Base-by-base conservation (phyloP, 2,888 invertebrate species). In the Coleophora deauratella region DNA sequence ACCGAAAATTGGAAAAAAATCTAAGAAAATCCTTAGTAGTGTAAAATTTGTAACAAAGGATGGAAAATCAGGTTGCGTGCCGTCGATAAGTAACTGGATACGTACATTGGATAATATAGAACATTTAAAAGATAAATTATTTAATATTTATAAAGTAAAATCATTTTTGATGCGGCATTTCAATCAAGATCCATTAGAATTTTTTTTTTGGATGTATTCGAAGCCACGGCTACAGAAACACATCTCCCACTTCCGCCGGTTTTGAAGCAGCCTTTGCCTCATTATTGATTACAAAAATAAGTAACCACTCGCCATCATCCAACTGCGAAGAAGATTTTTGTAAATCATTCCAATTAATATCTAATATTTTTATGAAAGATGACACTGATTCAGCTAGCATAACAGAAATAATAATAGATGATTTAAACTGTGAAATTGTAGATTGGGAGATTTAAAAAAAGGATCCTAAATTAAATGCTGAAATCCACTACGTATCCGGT, bases 81-180 rank as follows among this genome's bases (percentile, higher is more conserved):
- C 44, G 3, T 32, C 38, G 10, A 13, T 36, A 38, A 41, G 9
- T n/a, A 21, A 44, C 15, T 38, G 44, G 41, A 2, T 44, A 7
- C 33, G 21, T 9, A 44, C 44, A 2, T 27, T 41, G 2, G 28
- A 41, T 2, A 44, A 44, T 30, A 21, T 36, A 0, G 30, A 38
- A 27, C 28, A 33, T 12, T 4, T 43, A 7, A 21, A 9, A 35
- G 14, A 37, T 3, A 21, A 33, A 15, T 9, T 38, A 14, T 31
- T 9, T 9, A 2, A 21, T 14, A 8, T 38, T 7, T 38, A 41
- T 28, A 30, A 38, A 14, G 7, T 41, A 2, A 41, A 27, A 10
- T 40, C 44, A 3, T 8, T 41, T 7, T 41, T 40, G 44, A 35
- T 37, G 33, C 6, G 44, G 7, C 44, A 44, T 15, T 44, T 45